Base-by-base conservation (phyloP, 1,140 invertebrate genomes). In the Drosophila takahashii region DNA sequence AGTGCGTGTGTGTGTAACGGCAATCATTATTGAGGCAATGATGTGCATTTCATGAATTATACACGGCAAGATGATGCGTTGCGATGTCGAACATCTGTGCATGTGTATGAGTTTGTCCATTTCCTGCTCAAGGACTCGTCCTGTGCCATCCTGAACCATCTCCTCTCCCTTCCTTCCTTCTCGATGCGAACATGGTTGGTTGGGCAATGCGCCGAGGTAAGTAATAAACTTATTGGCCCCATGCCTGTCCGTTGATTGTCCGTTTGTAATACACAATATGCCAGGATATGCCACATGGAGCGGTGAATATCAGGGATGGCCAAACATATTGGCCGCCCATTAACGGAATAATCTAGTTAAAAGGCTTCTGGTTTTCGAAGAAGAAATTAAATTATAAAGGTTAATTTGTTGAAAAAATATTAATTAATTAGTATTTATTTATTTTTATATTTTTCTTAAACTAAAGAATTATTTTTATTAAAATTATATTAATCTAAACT, bases 31-130 rank as follows among this genome's bases (percentile, higher is more conserved):
- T 76, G 70, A 83, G 83, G 83, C 74, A 87, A 87, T 87, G 81
- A 86, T 87, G 83, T 86, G 83, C 83, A 86, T 86, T 89, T 86
- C 83, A 89, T 87, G 79, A 86, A 87, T 86, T 83, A 87, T 87
- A 72, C 75, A 72, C 69, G 60, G 59, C 77, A 67, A 51, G 61
- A 57, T 86, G 59, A 75, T 69, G 53, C 58, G 64, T 56, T 57
- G 50, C 47, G 61, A 47, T 64, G 53, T 37, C 48, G 58, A 42
- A 36, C 34, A 47, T 22, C 27, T 54, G 45, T 45, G 44, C 41
- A 4, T 45, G n/a, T 62, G 54, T 42, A 41, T 79, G n/a, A 57
- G 51, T 41, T 36, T 51, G 61, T 62, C 58, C 64, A 75, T 53
- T 45, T 48, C 66, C 41, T 61, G 70, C 53, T 64, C 47, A 77